Evolutionary conservation across 2,888 invertebrate species (phyloP).

Genomic region (Synergus umbraculus): DNA sequence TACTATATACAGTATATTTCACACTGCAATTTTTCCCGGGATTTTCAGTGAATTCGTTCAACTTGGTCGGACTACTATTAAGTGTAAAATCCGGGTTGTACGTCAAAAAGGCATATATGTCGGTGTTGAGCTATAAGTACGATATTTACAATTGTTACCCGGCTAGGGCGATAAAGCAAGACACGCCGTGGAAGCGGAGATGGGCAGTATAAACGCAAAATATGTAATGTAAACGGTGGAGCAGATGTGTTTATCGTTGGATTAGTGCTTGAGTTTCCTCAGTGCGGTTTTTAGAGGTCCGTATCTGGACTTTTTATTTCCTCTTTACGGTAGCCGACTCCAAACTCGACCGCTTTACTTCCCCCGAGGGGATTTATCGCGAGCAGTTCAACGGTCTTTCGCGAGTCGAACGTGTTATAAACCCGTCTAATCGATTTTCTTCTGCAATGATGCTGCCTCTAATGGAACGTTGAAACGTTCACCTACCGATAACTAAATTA

Average conservation of each 20-base stretch:
- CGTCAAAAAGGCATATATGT: conserved; percentile 43
- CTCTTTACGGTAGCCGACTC: conserved; percentile 28
- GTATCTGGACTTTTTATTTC: conserved; percentile 38
- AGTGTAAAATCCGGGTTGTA: conserved; percentile 33
- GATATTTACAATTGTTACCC: conserved; percentile 41
- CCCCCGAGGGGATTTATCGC: conserved; percentile 57
- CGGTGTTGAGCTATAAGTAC: conserved; percentile 17
- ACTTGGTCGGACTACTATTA: not conserved
- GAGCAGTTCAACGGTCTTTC: conserved; percentile 51
- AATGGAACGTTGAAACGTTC: conserved; percentile 67
- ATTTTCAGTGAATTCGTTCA: not conserved
- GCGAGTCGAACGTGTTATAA: conserved; percentile 50
- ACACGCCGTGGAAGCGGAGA: conserved; percentile 6
- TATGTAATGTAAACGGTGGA: conserved; percentile 50
- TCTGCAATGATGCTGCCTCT: conserved; percentile 47
- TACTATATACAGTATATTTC: too few species aligned
- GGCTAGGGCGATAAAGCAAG: conserved; percentile 12
- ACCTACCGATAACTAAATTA: conserved; percentile 72
- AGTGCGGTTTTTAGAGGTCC: conserved; percentile 38
- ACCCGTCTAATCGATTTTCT: conserved; percentile 68
- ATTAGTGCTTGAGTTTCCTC: conserved; percentile 54
- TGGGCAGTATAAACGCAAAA: conserved; percentile 49
- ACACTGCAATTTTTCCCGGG: too few species aligned
- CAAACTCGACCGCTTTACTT: conserved; percentile 45
- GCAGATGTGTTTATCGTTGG: conserved; percentile 59